Percentiles rank a stretch among this genome's conserved stretches.
phyloP scores from a whole-genome alignment of 2,113 vertebrate genomes.

The Sarotherodon lohbergeri region DNA sequence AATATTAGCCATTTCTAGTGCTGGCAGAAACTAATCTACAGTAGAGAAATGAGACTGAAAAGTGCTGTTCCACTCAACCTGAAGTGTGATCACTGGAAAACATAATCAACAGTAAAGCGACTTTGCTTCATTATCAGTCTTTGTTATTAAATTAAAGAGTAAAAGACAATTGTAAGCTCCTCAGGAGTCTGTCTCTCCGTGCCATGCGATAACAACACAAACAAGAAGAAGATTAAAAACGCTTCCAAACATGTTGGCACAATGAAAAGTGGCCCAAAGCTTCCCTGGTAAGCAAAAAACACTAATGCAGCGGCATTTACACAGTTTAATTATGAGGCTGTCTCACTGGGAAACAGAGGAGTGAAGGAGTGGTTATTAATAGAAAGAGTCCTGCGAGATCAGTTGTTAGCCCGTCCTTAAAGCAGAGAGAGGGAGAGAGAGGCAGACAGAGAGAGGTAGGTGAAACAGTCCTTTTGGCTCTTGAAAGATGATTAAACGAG shows the following conservation, averaged over 20 bases:
- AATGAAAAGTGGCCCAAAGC: background rate
- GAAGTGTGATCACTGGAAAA: background rate
- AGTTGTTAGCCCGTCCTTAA: slow-evolving; percentile 22
- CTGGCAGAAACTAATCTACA: slow-evolving; percentile 24
- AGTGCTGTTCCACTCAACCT: background rate
- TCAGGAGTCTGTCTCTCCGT: background rate
- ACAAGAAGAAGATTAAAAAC: slow-evolving; percentile 1
- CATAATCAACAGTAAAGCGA: background rate
- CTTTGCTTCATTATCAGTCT: background rate
- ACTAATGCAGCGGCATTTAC: slow-evolving; percentile 19
- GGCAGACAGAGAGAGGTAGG: background rate
- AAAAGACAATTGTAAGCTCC: background rate
- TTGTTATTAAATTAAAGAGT: slow-evolving; percentile 1
- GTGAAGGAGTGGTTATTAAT: slow-evolving; percentile 45
- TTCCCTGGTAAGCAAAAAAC: slow-evolving; percentile 21
- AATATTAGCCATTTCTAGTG: slow-evolving; percentile 28
- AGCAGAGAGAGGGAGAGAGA: background rate
- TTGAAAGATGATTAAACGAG: slow-evolving; percentile 22
- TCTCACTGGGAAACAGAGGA: slow-evolving; percentile 25
- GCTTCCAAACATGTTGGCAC: slow-evolving; percentile 12
- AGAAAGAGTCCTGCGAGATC: slow-evolving; percentile 32
- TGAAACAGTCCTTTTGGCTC: background rate
- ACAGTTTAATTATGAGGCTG: slow-evolving; percentile 49
- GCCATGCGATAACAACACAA: background rate
- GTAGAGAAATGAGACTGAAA: slow-evolving; percentile 14